These are phyloP conservation scores for Sternarchorhynchus goeldii DNA, from an alignment of 2,797 vertebrate species.

Conservation along the genomic window DNA sequence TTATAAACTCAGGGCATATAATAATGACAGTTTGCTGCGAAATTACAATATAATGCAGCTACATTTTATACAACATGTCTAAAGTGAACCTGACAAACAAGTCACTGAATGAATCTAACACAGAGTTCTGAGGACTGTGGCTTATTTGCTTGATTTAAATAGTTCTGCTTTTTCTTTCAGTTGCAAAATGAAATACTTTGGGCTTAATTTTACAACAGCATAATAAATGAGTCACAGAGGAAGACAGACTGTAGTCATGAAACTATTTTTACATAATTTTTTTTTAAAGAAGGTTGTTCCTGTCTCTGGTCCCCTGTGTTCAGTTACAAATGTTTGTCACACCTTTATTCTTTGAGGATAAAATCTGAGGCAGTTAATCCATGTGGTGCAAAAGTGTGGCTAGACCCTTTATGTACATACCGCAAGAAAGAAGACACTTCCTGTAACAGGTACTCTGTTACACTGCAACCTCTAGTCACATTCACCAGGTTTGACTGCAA, in stretches of 20 bases:
- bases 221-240: background rate
- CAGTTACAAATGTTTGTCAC: background rate
- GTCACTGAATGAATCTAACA: background rate
- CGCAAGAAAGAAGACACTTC: constrained; percentile 29
- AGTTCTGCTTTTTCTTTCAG: constrained; percentile 16
- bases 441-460: background rate
- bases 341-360: background rate
- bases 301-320: constrained; percentile 3
- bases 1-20: constrained; percentile 28
- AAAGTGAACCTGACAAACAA: too few species aligned
- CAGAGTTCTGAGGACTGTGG: background rate
- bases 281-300: constrained; percentile 16
- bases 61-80: too few species aligned
- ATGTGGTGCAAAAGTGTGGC: background rate
- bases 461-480: background rate
- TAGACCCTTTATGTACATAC: constrained; percentile 16
- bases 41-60: background rate
- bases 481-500: background rate
- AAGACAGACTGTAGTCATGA: background rate
- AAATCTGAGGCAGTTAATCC: background rate
- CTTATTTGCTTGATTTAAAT: background rate
- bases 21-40: background rate
- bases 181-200: constrained; percentile 40
- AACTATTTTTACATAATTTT: background rate
- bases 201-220: constrained; percentile 26